Evolutionary conservation across 2,113 vertebrate species (phyloP).

Genomic region (Micronisus gabar): DNA sequence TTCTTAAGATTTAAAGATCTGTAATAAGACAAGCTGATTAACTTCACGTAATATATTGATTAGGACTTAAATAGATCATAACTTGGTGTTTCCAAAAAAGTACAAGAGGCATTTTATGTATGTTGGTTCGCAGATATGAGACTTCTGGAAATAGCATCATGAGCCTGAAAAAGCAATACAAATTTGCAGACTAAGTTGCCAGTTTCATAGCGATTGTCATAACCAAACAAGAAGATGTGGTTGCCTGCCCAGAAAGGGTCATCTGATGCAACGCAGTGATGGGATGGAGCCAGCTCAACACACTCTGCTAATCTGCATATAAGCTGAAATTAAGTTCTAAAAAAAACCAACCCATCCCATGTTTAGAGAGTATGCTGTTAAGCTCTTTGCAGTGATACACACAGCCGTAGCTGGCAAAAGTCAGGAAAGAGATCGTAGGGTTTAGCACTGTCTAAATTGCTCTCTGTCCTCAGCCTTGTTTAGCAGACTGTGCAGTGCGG

Average conservation of each 20-base stretch:
- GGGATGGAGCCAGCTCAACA: neutral
- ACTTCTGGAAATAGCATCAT: neutral
- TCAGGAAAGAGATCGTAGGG: neutral
- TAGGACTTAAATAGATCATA: neutral
- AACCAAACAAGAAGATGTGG: accelerated
- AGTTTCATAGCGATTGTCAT: neutral
- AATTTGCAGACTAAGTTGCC: neutral
- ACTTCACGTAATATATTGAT: neutral
- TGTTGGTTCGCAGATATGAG: neutral
- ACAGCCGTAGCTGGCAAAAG: neutral
- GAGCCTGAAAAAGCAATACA: neutral
- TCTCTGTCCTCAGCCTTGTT: neutral
- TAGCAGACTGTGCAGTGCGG: neutral
- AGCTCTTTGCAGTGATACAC: neutral
- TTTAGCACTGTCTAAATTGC: neutral
- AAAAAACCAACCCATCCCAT: neutral
- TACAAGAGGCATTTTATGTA: neutral
- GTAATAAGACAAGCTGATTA: neutral
- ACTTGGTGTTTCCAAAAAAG: neutral
- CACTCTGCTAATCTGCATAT: neutral
- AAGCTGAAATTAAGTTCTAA: neutral
- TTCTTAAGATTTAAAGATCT: neutral
- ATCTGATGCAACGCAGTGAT: neutral
- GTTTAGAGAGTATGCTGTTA: neutral
- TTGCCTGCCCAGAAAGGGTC: neutral